Evolutionary conservation across 2,888 invertebrate species (phyloP), one percentile per base, ranked within the genome.

Genomic region (Drosophila mercatorum): DNA sequence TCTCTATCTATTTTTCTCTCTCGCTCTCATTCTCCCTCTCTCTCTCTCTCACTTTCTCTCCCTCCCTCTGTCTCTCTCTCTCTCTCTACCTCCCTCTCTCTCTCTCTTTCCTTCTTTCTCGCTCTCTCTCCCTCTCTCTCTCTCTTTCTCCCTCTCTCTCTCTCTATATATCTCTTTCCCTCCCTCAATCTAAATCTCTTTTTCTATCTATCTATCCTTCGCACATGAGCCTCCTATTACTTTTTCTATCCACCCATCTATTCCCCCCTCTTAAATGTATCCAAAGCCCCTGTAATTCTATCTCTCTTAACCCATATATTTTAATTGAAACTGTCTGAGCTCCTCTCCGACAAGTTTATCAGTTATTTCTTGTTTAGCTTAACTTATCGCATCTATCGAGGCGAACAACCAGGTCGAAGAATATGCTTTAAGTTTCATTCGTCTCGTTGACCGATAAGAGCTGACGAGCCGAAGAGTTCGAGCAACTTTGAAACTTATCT

Each of bases 361-460:
- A 43, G 36, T 26, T 14, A 38, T 7, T 34, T 34, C 31, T 11
- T 11, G 17, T 22, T 31, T 2, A 12, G 11, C 28, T 28, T 14
- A 34, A 14, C 31, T 26, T 40, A 12, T 41, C 38, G 28, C 28
- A 22, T 31, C 12, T 31, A 12, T 51, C 17, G 47, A 47, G 31
- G 49, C 41, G 41, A 57, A 14, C 28, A 55, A 40, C 26, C 41
- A 17, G 55, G 41, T 14, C 55, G 26, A 53, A 14, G 14, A 38
- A 26, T 8, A 56, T n/a, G 11, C 34, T 11, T 17, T 36, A 22
- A 44, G 46, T 44, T 51, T 31, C 36, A n/a, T 22, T 2, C 40
- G 17, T 41, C 61, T 46, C 36, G 41, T 41, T 61, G 71, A 58
- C 75, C 44, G 75, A 75, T 75, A 75, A 75, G 66, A 65, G 40